Percentiles rank a stretch among this genome's conserved stretches.
Conservation (phyloP, 2,113 vertebrate genomes). For the Mungos mungo region DNA sequence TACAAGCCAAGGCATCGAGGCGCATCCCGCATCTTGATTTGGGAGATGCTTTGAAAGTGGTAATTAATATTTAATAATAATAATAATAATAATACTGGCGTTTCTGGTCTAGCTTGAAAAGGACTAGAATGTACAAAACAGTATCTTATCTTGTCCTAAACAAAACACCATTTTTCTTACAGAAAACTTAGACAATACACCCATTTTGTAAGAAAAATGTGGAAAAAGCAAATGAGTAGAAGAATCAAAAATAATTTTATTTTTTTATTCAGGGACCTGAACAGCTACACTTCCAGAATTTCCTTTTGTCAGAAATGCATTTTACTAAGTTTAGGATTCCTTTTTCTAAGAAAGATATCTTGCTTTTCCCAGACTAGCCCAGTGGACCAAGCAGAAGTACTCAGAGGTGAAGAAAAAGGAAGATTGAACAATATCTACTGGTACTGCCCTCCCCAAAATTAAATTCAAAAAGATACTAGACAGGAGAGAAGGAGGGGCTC, state of each 20-base stretch:
- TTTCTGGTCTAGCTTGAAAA: neutral
- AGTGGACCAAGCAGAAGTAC: neutral
- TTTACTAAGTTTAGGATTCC: neutral
- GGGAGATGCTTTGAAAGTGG: neutral
- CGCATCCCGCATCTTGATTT: neutral
- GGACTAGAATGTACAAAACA: neutral
- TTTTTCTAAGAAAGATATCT: conserved; percentile 34
- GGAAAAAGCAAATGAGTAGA: neutral
- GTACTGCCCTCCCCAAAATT: neutral
- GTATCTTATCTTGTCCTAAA: neutral
- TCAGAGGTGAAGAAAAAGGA: neutral
- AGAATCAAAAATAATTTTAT: neutral
- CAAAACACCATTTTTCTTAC: neutral
- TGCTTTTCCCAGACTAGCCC: neutral
- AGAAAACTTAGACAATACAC: neutral
- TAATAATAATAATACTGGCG: neutral
- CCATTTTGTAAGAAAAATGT: neutral
- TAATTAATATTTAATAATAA: neutral
- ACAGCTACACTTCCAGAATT: neutral
- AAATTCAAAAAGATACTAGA: neutral
- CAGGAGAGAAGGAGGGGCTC: neutral
- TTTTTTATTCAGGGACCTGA: neutral
- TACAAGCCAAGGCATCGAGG: neutral
- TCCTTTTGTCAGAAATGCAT: conserved; percentile 14
- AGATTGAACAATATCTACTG: neutral